These are phyloP conservation scores for Eupeodes luniger DNA, from an alignment of 2,888 invertebrate species.

Conservation along the genomic window DNA sequence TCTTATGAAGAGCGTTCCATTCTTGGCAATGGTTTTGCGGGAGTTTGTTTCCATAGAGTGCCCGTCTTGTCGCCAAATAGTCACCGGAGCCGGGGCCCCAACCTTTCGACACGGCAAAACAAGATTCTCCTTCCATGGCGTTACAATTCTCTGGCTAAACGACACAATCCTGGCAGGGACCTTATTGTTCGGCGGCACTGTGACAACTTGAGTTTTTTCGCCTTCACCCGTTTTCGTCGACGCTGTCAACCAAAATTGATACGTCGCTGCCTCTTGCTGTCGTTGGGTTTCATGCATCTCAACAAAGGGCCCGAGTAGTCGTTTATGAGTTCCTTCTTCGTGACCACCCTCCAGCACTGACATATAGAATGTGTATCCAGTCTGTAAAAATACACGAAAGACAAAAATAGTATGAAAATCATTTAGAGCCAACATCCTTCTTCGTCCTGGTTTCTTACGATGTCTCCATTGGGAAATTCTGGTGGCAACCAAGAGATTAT, in stretches of 20 bases:
- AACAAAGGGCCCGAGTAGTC: constrained; percentile 88
- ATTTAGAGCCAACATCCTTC: neutral
- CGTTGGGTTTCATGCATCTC: constrained; percentile 89
- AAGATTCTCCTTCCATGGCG: constrained; percentile 95
- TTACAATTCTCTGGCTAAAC: constrained; percentile 91
- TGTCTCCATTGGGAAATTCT: constrained; percentile 91
- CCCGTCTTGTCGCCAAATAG: constrained; percentile 92
- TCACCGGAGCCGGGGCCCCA: constrained; percentile 91
- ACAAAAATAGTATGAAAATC: constrained; percentile 16
- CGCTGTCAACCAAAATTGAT: constrained; percentile 90
- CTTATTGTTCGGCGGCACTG: constrained; percentile 90
- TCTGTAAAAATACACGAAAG: constrained; percentile 77
- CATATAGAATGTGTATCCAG: constrained; percentile 93
- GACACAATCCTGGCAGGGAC: constrained; percentile 95
- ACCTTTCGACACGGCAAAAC: constrained; percentile 93
- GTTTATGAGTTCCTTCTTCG: constrained; percentile 91
- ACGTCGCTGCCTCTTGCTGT: constrained; percentile 89
- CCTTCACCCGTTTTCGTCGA: constrained; percentile 94
- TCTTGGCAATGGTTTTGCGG: constrained; percentile 87
- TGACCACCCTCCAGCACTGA: constrained; percentile 91
- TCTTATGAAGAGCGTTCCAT: constrained; percentile 91
- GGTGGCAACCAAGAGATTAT: constrained; percentile 96
- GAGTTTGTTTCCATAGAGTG: constrained; percentile 89
- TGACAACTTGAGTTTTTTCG: constrained; percentile 90
- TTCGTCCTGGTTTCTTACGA: constrained; percentile 85